Evolutionary conservation across 2,888 invertebrate species (phyloP), one percentile per base, ranked within the genome.

Genomic region (Apamea sordens): DNA sequence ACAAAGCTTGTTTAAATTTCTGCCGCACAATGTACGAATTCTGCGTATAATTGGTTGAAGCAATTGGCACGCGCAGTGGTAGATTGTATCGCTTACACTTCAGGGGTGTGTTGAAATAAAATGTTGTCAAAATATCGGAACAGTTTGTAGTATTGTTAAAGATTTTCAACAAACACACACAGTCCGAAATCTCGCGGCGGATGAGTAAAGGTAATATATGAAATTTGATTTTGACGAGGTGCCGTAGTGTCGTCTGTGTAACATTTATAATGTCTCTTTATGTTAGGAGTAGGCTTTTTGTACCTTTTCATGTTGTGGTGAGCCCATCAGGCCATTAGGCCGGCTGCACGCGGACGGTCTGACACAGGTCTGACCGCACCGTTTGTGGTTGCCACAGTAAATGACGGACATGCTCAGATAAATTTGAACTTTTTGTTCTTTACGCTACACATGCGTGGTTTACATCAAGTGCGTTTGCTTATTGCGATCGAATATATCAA

Each of bases 311-410:
- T 73, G 10, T 68, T 32, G 71, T 74, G 69, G 59, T 36, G 24
- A 70, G 10, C 11, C 47, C 70, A 85, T 65, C 53, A 61, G 50
- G 32, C 24, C 7, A 53, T 70, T 47, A 61, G 50, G 32, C 24
- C 7, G 53, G 53, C 71, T 50, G 61, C 47, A 63, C 36, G 59
- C 56, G 28, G 15, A 15, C 11, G 47, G 44, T 50, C 56, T n/a
- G n/a, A n/a, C n/a, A n/a, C n/a, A n/a, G n/a, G n/a, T n/a, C n/a
- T 50, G 68, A 82, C 80, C 83, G 74, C 88, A 86, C 11, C 69
- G 65, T 68, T 82, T 88, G 88, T 61, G 86, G 89, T 84, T 71
- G 69, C 78, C 74, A 50, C 80, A 69, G 68, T 74, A 75, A 79
- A 74, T 74, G 81, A 50, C 50, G 61, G 79, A 88, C 88, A 82